Evolutionary conservation across 2,888 invertebrate species (phyloP), one percentile per base, ranked within the genome.

Genomic region (Bugula neritina): DNA sequence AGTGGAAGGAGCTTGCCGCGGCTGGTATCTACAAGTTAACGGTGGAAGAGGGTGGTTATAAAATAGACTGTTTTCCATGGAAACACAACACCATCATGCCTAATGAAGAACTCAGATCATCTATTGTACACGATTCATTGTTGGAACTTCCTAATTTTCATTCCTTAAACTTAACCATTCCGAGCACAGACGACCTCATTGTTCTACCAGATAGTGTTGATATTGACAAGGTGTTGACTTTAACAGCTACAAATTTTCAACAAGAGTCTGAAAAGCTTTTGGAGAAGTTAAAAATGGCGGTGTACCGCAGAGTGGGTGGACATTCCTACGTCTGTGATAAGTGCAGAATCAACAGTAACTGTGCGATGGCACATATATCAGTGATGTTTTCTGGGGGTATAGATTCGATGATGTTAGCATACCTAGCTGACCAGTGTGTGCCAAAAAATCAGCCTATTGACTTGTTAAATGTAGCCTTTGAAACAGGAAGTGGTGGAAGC

Each of bases 321-420:
- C 77, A 80, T 72, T 75, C 78, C 58, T 71, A 35, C 23, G 25
- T 17, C 25, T 35, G 55, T n/a, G 23, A 43, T 34, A 43, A 35
- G 52, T 71, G 54, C 35, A n/a, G 1, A 5, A 13, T 27, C 13
- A 43, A n/a, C 5, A n/a, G 1, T 23, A 31, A 35, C n/a, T 90
- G 90, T 78, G 75, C 76, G 63, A 90, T 90, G 84, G 86, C 90
- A 35, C 89, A 90, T 80, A 86, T 92, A 43, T 92, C 90, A 58
- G 86, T 99, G 72, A 86, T 96, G 76, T 98, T 97, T 86, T 98
- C 98, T 75, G 99, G 98, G 55, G 97, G 97, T 0, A 87, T 99
- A 54, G 99, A 99, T 85, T 97, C 96, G 73, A 90, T 94, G n/a
- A 89, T 97, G 77, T 84, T 99, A 76, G 92, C 97, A 35, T 86